A percentile compares a stretch with the other conserved stretches of the same genome.
Evolutionary conservation across 2,113 vertebrate species (phyloP).

Genomic region (Mirza zaza): DNA sequence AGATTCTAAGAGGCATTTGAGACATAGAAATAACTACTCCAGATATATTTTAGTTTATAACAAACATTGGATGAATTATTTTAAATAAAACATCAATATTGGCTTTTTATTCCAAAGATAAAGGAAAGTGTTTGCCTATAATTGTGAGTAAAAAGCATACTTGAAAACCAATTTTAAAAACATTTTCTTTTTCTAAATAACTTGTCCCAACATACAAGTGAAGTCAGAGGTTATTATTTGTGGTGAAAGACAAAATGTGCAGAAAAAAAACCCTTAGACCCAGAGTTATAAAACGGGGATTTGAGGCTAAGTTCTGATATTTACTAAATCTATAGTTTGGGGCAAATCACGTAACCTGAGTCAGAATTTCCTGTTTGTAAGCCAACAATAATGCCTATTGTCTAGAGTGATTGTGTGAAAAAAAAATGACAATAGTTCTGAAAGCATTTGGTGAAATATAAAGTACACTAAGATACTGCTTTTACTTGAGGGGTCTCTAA

Average conservation of each 20-base stretch:
- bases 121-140: not conserved
- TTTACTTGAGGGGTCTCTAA: not conserved
- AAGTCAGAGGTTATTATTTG: not conserved
- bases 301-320: conserved; percentile 30
- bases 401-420: not conserved
- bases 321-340: conserved; percentile 13
- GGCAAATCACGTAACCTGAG: conserved; percentile 8
- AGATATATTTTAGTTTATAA: not conserved
- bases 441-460: not conserved
- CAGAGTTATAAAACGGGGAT: not conserved
- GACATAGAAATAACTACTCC: not conserved
- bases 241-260: not conserved
- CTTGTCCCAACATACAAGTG: not conserved
- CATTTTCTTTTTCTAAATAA: not conserved
- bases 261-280: not conserved
- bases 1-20: not conserved
- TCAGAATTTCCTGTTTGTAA: conserved; percentile 1
- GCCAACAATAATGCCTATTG: not conserved
- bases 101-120: not conserved
- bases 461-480: not conserved
- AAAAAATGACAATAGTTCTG: not conserved
- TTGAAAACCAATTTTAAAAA: not conserved
- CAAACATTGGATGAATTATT: not conserved
- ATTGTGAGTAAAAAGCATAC: not conserved
- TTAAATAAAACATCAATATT: not conserved